Evolutionary conservation across 1,140 invertebrate species (phyloP), one percentile per base, ranked within the genome.

Genomic region (Monomorium pharaonis): DNA sequence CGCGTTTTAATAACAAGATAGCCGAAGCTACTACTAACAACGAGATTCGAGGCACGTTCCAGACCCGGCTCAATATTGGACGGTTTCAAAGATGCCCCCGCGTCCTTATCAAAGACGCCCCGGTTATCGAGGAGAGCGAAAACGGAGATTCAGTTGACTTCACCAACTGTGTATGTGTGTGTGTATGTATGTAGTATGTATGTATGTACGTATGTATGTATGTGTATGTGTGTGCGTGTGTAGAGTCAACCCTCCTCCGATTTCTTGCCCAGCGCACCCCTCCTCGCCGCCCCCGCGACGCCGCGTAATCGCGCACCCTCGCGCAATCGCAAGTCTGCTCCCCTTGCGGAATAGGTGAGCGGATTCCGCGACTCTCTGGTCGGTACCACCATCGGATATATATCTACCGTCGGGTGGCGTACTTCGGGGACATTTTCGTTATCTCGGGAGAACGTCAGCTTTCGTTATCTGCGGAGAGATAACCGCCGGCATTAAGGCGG

Each of bases 401-500:
- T 81, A 76, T 86, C 85, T 76, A 60, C 58, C 10, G 62, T 42
- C 24, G 42, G 2, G 47, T 44, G 67, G 60, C 62, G 56, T 63
- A 60, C 44, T 56, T 69, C 16, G 65, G 67, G 51, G 63, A 84
- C 86, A 56, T 62, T 88, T 89, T 88, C 67, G 88, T 93, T 93
- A 93, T 93, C 92, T 92, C 70, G 69, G 89, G 89, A 42, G 87
- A 85, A 87, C 86, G 88, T 92, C 86, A 86, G 77, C 87, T 91
- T 89, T 87, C 91, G 91, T 93, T 93, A 93, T 94, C 92, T 78
- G 44, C 30, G 77, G 62, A 30, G 76, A 85, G 88, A 85, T 89
- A 86, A 88, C 84, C 42, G 42, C 5, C 54, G n/a, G 47, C 87
- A 77, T 89, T 89, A 86, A 72, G 67, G 69, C 37, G 37, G 51